phyloP scores from a whole-genome alignment of 2,113 vertebrate genomes.

The Odocoileus virginianus region DNA sequence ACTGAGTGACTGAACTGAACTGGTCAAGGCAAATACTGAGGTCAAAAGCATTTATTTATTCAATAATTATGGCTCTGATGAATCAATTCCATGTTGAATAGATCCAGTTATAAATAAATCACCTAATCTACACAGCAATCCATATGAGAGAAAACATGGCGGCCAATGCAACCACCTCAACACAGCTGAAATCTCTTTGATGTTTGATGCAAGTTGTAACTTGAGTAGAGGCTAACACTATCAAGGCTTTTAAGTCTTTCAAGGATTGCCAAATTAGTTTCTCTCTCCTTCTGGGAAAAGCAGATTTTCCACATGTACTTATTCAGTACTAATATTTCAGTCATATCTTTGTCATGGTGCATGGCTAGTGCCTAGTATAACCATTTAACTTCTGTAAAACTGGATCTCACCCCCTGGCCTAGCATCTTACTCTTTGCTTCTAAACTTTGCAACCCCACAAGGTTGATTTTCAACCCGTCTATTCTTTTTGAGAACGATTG shows the following conservation, averaged over 20 bases:
- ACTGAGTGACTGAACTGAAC: not conserved
- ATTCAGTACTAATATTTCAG: not conserved
- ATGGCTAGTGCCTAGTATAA: not conserved
- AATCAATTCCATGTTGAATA: not conserved
- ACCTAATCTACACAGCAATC: no score
- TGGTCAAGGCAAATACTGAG: not conserved
- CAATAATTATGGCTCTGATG: not conserved
- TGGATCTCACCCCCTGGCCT: not conserved
- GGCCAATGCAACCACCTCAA: rapidly evolving
- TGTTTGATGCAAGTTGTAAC: not conserved
- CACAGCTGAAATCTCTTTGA: not conserved
- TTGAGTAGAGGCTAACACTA: not conserved
- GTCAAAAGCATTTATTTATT: not conserved
- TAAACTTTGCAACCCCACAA: not conserved
- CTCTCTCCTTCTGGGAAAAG: not conserved
- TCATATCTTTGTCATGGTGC: not conserved
- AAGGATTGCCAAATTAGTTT: not conserved
- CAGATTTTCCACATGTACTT: not conserved
- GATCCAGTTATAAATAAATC: not conserved
- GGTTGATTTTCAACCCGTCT: not conserved
- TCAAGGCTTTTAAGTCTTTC: not conserved
- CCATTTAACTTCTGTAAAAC: not conserved
- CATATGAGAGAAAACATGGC: not conserved
- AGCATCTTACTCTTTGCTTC: not conserved
- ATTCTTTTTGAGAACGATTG: not conserved